Percentiles rank a stretch among this genome's conserved stretches.
These are phyloP conservation scores for Araneus ventricosus DNA, from an alignment of 1,140 invertebrate species.

Conservation along the genomic window DNA sequence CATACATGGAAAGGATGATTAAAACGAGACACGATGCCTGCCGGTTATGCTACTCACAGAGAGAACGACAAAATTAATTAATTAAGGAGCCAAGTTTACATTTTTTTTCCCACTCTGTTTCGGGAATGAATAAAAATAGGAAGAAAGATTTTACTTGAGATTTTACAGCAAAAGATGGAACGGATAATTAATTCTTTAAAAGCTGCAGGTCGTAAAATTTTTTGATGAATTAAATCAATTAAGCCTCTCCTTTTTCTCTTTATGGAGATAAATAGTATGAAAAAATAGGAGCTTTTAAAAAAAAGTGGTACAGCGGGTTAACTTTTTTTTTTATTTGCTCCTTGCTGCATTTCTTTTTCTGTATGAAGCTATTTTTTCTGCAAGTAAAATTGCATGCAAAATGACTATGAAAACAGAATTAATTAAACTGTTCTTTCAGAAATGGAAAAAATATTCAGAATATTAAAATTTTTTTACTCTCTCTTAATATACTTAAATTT, in stretches of 20 bases:
- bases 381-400: conserved; percentile 36
- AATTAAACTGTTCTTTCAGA: conserved; percentile 35
- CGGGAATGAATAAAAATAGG: conserved; percentile 22
- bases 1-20: conserved; percentile 58
- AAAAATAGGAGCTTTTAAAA: conserved; percentile 2
- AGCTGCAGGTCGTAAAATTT: conserved; percentile 53
- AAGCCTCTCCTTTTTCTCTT: conserved; percentile 31
- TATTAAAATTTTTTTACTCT: background rate
- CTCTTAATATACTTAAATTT: background rate
- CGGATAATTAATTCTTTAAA: conserved; percentile 73
- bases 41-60: background rate
- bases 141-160: conserved; percentile 14
- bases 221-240: conserved; percentile 73
- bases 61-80: conserved; percentile 68
- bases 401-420: conserved; percentile 65
- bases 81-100: conserved; percentile 29
- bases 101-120: conserved; percentile 1
- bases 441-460: conserved; percentile 11
- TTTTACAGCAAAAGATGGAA: conserved; percentile 54
- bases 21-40: conserved; percentile 40
- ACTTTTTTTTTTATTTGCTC: background rate
- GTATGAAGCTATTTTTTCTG: background rate
- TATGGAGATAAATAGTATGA: conserved; percentile 47
- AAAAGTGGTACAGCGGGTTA: conserved; percentile 16
- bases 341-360: conserved; percentile 22